A percentile compares a stretch with the other conserved stretches of the same genome.
Conservation (phyloP, 92 coral and sea anemone species). For the Actinernus sp. region DNA sequence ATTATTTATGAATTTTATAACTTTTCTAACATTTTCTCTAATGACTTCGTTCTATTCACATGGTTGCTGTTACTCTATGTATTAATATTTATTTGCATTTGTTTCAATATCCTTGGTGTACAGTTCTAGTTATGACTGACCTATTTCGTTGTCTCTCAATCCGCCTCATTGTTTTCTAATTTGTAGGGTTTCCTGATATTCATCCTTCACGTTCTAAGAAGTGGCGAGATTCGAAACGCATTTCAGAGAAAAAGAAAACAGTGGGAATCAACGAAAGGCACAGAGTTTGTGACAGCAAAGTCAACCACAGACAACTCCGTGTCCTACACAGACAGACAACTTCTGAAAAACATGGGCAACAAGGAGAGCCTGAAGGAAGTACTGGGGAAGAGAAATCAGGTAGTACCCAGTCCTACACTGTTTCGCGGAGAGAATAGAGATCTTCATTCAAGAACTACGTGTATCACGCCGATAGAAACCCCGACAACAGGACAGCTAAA, state of each 20-base stretch:
- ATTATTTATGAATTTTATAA: no score
- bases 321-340: neutral
- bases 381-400: conserved; percentile 4
- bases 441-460: neutral
- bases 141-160: no score
- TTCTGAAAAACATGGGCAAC: neutral
- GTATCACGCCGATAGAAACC: neutral
- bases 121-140: no score
- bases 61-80: no score
- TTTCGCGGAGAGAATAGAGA: neutral
- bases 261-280: conserved; percentile 30
- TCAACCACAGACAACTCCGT: conserved; percentile 4
- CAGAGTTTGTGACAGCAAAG: conserved; percentile 10
- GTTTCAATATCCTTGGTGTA: no score
- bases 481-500: no score
- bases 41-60: no score
- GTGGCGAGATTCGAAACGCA: conserved; percentile 55
- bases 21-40: no score
- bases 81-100: no score
- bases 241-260: conserved; percentile 34
- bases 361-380: conserved; percentile 6
- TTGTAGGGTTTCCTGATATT: conserved; percentile 78
- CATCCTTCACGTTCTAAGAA: conserved; percentile 70
- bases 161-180: no score
- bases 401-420: neutral